Percentiles rank a stretch among this genome's conserved stretches.
phyloP scores from a whole-genome alignment of 2,113 vertebrate genomes.

The Rhinichthys klamathensis region DNA sequence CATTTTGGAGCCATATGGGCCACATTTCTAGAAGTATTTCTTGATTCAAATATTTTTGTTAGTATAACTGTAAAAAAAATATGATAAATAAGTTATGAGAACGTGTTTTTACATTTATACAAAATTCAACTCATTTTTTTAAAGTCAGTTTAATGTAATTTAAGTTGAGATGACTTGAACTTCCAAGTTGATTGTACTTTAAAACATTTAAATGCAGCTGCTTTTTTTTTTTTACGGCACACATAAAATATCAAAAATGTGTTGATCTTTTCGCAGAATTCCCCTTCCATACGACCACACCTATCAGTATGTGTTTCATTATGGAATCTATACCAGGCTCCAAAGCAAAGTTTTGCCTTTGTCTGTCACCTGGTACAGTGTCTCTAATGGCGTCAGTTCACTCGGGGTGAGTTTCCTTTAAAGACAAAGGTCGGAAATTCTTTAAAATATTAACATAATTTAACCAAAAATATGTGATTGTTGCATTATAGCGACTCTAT shows the following conservation, averaged over 20 bases:
- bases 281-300: constrained; percentile 75
- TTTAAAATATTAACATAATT: not conserved
- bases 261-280: constrained; percentile 58
- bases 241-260: not conserved
- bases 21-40: not conserved
- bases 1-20: not conserved
- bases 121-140: no score
- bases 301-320: constrained; percentile 71
- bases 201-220: no score
- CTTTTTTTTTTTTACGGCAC: no score
- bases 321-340: constrained; percentile 71
- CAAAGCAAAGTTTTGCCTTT: constrained; percentile 69
- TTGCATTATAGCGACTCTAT: not conserved
- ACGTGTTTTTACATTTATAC: no score
- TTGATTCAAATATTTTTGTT: not conserved
- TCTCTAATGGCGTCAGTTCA: constrained; percentile 61
- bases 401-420: constrained; percentile 67
- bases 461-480: not conserved
- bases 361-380: constrained; percentile 70
- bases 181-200: no score
- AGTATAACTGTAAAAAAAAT: not conserved
- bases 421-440: not conserved
- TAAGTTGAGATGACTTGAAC: no score
- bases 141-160: no score
- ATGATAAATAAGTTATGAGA: no score